A percentile compares a stretch with the other conserved stretches of the same genome.
Evolutionary conservation across 2,888 invertebrate genomes (phyloP).

Genomic region (Oxycera nigricornis): DNA sequence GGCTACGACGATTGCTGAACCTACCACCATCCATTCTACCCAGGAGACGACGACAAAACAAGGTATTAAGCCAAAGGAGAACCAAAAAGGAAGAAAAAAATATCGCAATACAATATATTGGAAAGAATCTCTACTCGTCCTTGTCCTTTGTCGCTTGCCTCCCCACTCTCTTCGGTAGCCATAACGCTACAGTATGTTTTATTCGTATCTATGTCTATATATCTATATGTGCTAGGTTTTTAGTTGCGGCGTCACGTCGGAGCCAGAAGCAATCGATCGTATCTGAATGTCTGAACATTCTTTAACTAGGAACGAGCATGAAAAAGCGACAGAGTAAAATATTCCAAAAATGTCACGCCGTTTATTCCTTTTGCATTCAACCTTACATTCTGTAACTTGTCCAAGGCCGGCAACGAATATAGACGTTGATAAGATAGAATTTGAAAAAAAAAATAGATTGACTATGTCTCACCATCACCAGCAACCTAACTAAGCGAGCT

Average conservation of each 20-base stretch:
- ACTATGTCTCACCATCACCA: neutral
- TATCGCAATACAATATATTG: neutral
- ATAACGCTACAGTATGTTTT: conserved; percentile 5
- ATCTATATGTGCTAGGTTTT: conserved; percentile 31
- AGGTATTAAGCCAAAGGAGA: conserved; percentile 7
- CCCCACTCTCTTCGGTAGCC: neutral
- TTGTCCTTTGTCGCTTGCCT: neutral
- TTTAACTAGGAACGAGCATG: neutral
- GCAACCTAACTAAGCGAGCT: too few species aligned
- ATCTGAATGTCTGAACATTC: conserved; percentile 44
- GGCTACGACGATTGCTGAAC: neutral
- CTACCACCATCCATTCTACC: neutral
- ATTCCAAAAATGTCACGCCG: neutral
- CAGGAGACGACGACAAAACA: neutral
- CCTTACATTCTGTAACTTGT: neutral
- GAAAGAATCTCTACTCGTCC: conserved; percentile 3
- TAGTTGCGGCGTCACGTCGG: conserved; percentile 49
- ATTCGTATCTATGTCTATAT: neutral
- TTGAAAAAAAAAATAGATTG: too few species aligned
- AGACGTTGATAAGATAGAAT: neutral
- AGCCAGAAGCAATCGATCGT: conserved; percentile 51
- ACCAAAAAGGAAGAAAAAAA: neutral
- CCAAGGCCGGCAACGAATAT: neutral
- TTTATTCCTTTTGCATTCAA: neutral
- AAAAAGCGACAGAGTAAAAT: neutral